Evolutionary conservation across 2,888 invertebrate species (phyloP).

Genomic region (Epistrophe eligans): DNA sequence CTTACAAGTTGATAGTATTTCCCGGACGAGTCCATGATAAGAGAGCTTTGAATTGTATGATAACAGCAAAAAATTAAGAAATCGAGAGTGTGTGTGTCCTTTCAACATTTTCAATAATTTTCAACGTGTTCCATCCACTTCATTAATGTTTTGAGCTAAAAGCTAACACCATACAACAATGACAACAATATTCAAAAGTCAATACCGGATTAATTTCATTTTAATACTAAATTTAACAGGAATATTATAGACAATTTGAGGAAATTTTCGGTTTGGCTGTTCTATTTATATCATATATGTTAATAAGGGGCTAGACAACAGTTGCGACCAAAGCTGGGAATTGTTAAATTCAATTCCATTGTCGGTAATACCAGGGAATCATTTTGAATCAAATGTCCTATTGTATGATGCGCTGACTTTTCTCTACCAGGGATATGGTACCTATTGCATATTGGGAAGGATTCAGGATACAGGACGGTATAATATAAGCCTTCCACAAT

Average conservation of each 20-base stretch:
- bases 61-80: no score
- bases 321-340: neutral
- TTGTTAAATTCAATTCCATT: conserved; percentile 57
- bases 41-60: no score
- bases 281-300: neutral
- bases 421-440: no score
- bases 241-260: conserved; percentile 50
- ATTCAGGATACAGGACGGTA: neutral
- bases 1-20: no score
- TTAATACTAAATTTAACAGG: conserved; percentile 62
- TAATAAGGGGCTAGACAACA: neutral
- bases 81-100: no score
- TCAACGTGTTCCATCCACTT: no score
- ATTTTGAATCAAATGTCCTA: neutral
- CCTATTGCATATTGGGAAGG: neutral
- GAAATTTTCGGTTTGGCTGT: conserved; percentile 34
- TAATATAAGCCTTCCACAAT: neutral
- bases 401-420: neutral
- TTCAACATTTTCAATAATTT: no score
- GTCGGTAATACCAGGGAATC: neutral
- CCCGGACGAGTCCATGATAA: no score
- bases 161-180: conserved; percentile 37
- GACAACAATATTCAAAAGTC: conserved; percentile 68
- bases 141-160: neutral
- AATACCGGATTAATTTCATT: conserved; percentile 68